Conservation (phyloP, 2,797 vertebrate species). For the Propithecus perrieri region DNA sequence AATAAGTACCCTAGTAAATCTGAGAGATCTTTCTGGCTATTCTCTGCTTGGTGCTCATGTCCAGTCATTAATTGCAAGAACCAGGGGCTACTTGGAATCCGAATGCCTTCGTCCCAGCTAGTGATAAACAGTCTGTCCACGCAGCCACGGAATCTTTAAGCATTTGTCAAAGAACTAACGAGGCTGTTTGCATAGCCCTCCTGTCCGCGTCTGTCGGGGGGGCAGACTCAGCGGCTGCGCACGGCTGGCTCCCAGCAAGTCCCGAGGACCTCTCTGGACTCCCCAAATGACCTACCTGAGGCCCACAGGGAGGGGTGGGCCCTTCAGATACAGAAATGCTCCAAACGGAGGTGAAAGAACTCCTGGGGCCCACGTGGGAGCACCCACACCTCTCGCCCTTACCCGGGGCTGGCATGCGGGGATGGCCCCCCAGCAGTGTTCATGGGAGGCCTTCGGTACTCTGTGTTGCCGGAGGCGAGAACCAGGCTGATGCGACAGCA, state of each 20-base stretch:
- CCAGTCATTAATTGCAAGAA: background rate
- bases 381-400: background rate
- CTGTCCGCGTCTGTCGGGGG: rapidly evolving
- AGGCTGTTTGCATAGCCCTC: background rate
- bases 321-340: rapidly evolving
- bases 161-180: background rate
- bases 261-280: rapidly evolving
- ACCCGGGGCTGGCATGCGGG: rapidly evolving
- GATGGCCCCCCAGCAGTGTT: too few species aligned
- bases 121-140: background rate
- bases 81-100: background rate
- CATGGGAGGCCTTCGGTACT: rapidly evolving
- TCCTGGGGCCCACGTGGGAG: background rate
- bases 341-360: rapidly evolving
- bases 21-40: background rate
- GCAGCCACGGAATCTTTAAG: rapidly evolving
- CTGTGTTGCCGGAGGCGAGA: rapidly evolving
- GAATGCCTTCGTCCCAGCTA: background rate
- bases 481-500: background rate
- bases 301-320: rapidly evolving
- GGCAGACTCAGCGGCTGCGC: rapidly evolving
- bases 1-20: conserved; percentile 4
- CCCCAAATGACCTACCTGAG: rapidly evolving
- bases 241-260: rapidly evolving
- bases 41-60: background rate